Evolutionary conservation across 2,888 invertebrate species (phyloP).

Genomic region (Eupithecia vulgata): DNA sequence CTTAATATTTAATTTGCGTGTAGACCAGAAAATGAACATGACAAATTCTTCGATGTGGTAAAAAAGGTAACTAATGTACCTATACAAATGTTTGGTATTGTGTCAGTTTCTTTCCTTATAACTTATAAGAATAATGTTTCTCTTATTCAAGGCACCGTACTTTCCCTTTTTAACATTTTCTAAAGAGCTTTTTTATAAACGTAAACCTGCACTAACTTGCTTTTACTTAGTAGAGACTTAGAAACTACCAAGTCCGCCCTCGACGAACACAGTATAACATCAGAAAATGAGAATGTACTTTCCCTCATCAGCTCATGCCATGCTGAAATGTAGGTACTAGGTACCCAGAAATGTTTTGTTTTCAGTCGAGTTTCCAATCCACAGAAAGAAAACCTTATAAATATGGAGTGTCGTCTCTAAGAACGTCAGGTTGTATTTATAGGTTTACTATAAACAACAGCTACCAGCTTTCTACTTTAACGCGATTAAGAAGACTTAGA

Average conservation of each 20-base stretch:
- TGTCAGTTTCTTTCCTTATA: background rate
- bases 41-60: background rate
- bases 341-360: background rate
- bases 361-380: background rate
- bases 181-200: too few relatives aligned
- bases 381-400: background rate
- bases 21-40: background rate
- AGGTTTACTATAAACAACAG: conserved; percentile 51
- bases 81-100: background rate
- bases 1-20: conserved; percentile 3
- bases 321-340: too few relatives aligned
- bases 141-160: background rate
- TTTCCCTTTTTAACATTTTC: too few relatives aligned
- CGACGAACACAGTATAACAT: too few relatives aligned
- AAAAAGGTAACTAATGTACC: background rate
- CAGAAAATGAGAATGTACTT: too few relatives aligned
- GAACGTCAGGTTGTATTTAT: conserved; percentile 48
- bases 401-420: conserved; percentile 11
- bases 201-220: too few relatives aligned
- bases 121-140: background rate
- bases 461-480: conserved; percentile 52
- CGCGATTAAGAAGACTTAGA: conserved; percentile 42
- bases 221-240: too few relatives aligned
- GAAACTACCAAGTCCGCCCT: too few relatives aligned
- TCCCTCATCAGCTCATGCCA: too few relatives aligned